These are phyloP conservation scores for Sylvilagus floridanus DNA, from an alignment of 2,797 vertebrate species.

Conservation along the genomic window DNA sequence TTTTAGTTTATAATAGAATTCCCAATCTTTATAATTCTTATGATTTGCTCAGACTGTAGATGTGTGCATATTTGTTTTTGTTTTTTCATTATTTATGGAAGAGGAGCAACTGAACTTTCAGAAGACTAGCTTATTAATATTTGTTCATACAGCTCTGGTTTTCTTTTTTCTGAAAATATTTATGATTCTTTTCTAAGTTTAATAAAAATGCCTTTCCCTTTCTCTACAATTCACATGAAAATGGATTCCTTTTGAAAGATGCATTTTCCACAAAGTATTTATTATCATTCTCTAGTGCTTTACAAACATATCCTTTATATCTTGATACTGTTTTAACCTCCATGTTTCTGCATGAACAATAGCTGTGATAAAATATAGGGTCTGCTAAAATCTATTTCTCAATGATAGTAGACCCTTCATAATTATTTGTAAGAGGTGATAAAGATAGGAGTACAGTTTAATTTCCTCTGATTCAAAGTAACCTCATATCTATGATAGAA, in stretches of 20 bases:
- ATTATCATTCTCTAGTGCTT: neutral
- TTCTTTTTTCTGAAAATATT: slow-evolving; percentile 12
- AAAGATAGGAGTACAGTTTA: slow-evolving; percentile 46
- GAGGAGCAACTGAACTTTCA: neutral
- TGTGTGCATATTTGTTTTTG: neutral
- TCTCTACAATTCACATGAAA: neutral
- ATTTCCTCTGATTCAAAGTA: slow-evolving; percentile 50
- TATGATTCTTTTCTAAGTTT: neutral
- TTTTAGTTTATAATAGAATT: neutral
- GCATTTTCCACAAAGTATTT: neutral
- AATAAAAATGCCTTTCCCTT: neutral
- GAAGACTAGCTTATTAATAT: neutral
- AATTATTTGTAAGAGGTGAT: slow-evolving; percentile 40
- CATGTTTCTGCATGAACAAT: neutral
- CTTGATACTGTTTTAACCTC: neutral
- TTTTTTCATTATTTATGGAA: neutral
- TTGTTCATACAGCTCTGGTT: neutral
- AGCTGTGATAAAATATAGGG: slow-evolving; percentile 23
- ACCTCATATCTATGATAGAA: neutral
- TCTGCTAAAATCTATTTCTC: neutral
- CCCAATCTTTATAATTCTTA: neutral
- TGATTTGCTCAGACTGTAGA: neutral
- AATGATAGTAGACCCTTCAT: neutral
- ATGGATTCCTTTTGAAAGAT: neutral
- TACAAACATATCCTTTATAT: neutral